Evolutionary conservation across 1,140 invertebrate species (phyloP).

Genomic region (Drosophila eugracilis): DNA sequence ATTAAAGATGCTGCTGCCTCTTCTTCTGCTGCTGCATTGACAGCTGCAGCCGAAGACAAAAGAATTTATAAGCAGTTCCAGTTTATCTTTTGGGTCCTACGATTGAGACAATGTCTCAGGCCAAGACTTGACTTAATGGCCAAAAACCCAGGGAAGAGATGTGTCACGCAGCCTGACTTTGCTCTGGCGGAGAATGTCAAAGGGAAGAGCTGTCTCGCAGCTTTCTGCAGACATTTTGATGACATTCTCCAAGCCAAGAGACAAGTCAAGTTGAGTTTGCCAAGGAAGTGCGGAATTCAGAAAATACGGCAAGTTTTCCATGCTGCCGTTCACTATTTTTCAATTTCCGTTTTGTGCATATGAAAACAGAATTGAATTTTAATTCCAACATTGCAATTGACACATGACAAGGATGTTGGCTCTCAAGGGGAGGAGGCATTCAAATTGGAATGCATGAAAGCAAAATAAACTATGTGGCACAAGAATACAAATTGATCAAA

Average conservation of each 20-base stretch:
- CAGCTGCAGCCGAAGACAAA: constrained; percentile 64
- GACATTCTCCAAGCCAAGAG: constrained; percentile 18
- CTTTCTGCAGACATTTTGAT: constrained; percentile 28
- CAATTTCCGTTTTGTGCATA: constrained; percentile 76
- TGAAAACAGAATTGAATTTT: constrained; percentile 77
- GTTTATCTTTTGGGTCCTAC: constrained; percentile 54
- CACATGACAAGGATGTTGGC: constrained; percentile 66
- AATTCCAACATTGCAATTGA: constrained; percentile 76
- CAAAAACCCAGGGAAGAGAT: constrained; percentile 19
- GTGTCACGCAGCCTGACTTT: constrained; percentile 41
- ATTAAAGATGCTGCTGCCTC: constrained; percentile 61
- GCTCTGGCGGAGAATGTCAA: constrained; percentile 45
- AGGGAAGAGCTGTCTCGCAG: constrained; percentile 36
- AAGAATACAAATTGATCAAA: constrained; percentile 83
- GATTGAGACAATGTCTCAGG: constrained; percentile 72
- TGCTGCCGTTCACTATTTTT: constrained; percentile 36
- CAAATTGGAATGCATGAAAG: constrained; percentile 77
- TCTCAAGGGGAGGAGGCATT: constrained; percentile 16
- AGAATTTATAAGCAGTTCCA: constrained; percentile 78
- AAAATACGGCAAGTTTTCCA: constrained; percentile 21
- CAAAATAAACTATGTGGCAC: constrained; percentile 72
- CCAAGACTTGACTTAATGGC: constrained; percentile 63
- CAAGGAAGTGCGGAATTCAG: not conserved
- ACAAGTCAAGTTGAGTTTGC: constrained; percentile 1
- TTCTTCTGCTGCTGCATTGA: too few relatives aligned